A percentile compares a stretch with the other conserved stretches of the same genome.
These are phyloP conservation scores for Brachionus sp. DNA, from an alignment of 1,140 invertebrate species.

Conservation along the genomic window DNA sequence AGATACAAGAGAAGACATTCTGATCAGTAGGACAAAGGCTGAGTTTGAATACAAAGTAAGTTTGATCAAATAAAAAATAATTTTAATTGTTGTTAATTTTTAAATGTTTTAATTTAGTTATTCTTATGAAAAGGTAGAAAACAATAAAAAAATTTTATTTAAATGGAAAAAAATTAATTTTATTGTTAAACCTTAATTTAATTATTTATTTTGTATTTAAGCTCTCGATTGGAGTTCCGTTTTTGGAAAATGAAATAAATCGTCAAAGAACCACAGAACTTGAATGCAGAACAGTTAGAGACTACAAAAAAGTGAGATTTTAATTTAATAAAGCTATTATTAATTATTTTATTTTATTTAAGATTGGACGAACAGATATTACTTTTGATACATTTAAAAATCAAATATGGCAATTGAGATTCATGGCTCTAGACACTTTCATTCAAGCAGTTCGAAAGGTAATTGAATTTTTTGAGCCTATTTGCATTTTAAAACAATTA, in stretches of 20 bases:
- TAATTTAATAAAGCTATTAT: not conserved
- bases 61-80: no score
- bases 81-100: no score
- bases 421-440: conserved; percentile 52
- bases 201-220: not conserved
- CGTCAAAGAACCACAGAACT: not conserved
- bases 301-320: not conserved
- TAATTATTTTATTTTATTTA: not conserved
- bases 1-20: conserved; percentile 49
- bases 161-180: not conserved
- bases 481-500: no score
- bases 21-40: conserved; percentile 51
- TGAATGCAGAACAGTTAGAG: conserved; percentile 17
- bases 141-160: not conserved
- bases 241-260: conserved; percentile 27
- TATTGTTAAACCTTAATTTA: not conserved
- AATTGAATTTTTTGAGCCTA: no score
- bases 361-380: conserved; percentile 49
- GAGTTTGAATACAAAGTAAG: conserved; percentile 54
- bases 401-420: conserved; percentile 54
- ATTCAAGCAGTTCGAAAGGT: conserved; percentile 57
- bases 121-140: no score
- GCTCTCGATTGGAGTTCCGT: conserved; percentile 20
- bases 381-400: conserved; percentile 57
- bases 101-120: no score